These are phyloP conservation scores for Serinus canaria DNA, from an alignment of 2,113 vertebrate genomes.

Conservation along the genomic window DNA sequence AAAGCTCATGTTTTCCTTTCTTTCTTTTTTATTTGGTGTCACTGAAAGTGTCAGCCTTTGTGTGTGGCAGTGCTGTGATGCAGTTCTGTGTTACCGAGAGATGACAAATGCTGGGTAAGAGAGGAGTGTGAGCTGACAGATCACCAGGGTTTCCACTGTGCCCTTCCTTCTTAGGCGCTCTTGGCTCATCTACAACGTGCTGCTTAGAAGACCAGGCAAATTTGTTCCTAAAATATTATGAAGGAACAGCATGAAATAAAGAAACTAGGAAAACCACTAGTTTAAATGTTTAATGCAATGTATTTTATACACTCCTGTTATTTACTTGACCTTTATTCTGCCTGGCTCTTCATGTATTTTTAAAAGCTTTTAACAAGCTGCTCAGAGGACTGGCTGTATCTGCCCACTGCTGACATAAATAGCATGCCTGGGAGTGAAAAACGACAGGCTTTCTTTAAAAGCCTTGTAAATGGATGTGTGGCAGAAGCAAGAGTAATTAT, in stretches of 20 bases:
- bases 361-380: slow-evolving; percentile 44
- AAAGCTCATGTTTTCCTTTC: neutral
- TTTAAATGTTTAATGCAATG: slow-evolving; percentile 23
- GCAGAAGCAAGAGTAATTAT: neutral
- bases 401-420: slow-evolving; percentile 23
- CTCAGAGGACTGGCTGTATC: neutral
- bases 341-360: slow-evolving; percentile 38
- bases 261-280: neutral
- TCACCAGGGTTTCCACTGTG: neutral
- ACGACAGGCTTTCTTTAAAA: neutral
- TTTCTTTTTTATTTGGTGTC: neutral
- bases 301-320: neutral
- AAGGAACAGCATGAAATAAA: neutral
- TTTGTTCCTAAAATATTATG: neutral
- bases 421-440: slow-evolving; percentile 8
- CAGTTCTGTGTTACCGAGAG: neutral
- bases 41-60: neutral
- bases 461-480: neutral
- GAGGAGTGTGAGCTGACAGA: neutral
- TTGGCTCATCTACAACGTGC: neutral
- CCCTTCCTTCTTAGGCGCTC: neutral
- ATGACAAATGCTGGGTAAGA: neutral
- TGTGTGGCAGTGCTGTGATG: neutral
- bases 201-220: neutral
- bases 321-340: slow-evolving; percentile 36